Percentiles rank a stretch among this genome's conserved stretches.
Conservation (phyloP, 2,888 invertebrate species). For the Eristalis pertinax region DNA sequence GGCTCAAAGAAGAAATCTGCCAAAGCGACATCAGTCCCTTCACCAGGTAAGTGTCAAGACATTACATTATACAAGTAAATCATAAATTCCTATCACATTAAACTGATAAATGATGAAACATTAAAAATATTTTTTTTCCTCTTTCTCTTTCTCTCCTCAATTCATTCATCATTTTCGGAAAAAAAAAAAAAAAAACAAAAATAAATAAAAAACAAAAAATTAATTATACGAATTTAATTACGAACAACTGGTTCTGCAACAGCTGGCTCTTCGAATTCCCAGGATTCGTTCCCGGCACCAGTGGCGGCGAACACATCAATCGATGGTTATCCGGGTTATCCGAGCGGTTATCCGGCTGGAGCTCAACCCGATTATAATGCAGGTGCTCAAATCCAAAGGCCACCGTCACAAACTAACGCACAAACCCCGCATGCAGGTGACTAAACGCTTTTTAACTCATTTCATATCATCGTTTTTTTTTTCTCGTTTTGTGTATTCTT, state of each 20-base stretch:
- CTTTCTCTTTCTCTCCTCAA: conserved; percentile 20
- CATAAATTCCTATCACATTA: conserved; percentile 17
- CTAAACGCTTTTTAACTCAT: conserved; percentile 73
- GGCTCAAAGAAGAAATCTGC: conserved; percentile 93
- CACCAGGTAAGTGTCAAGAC: conserved; percentile 86
- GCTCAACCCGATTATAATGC: conserved; percentile 86
- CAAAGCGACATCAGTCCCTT: conserved; percentile 92
- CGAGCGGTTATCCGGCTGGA: conserved; percentile 82
- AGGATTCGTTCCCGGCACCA: conserved; percentile 93
- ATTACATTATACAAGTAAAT: conserved; percentile 9
- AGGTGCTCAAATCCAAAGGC: conserved; percentile 86
- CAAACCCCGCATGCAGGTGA: conserved; percentile 86
- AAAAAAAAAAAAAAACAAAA: conserved; percentile 66
- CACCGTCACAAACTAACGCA: conserved; percentile 86
- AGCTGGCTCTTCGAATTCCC: conserved; percentile 92
- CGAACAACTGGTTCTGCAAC: conserved; percentile 73
- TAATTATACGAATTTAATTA: conserved; percentile 32
- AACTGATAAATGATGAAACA: conserved; percentile 66
- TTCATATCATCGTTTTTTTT: conserved; percentile 33
- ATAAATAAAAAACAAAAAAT: conserved; percentile 7
- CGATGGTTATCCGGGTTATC: conserved; percentile 90
- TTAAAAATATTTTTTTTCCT: conserved; percentile 62
- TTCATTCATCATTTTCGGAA: conserved; percentile 25
- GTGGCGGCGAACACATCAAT: conserved; percentile 88
- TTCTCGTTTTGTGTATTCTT: background rate